Evolutionary conservation across 2,797 vertebrate genomes (phyloP).

Genomic region (Falco naumanni): DNA sequence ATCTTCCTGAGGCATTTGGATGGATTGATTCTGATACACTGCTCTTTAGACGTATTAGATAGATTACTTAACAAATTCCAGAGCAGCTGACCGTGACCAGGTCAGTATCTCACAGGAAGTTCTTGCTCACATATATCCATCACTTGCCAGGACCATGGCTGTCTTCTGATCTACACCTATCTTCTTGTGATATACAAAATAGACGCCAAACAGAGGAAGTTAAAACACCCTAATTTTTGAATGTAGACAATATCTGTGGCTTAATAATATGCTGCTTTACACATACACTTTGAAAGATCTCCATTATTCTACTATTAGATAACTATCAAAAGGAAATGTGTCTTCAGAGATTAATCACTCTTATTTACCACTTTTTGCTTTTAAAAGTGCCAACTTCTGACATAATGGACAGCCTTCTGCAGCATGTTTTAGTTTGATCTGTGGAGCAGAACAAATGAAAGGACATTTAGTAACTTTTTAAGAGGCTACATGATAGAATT

Average conservation of each 20-base stretch:
- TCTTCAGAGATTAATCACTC: neutral
- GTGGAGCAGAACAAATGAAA: conserved; percentile 35
- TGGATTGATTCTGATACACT: conserved; percentile 30
- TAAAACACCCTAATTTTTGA: neutral
- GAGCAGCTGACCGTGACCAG: conserved; percentile 1
- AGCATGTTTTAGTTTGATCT: conserved; percentile 49
- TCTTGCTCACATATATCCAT: conserved; percentile 21
- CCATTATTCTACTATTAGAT: neutral
- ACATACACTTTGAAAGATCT: neutral
- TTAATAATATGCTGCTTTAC: neutral
- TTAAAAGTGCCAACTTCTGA: neutral
- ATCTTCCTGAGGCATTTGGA: conserved; percentile 47
- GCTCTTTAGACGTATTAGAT: conserved; percentile 33
- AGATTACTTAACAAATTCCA: conserved; percentile 59
- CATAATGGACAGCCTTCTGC: conserved; percentile 47
- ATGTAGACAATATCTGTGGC: neutral
- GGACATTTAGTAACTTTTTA: conserved; percentile 21
- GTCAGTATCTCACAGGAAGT: conserved; percentile 56
- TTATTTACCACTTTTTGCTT: neutral
- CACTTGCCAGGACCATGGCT: neutral
- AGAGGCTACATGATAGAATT: neutral
- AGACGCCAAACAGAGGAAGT: neutral
- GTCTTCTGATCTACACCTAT: conserved; percentile 13
- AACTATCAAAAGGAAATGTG: neutral
- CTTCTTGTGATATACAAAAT: neutral